phyloP scores from a whole-genome alignment of 1,140 invertebrate genomes.

The Drosophila bocki region DNA sequence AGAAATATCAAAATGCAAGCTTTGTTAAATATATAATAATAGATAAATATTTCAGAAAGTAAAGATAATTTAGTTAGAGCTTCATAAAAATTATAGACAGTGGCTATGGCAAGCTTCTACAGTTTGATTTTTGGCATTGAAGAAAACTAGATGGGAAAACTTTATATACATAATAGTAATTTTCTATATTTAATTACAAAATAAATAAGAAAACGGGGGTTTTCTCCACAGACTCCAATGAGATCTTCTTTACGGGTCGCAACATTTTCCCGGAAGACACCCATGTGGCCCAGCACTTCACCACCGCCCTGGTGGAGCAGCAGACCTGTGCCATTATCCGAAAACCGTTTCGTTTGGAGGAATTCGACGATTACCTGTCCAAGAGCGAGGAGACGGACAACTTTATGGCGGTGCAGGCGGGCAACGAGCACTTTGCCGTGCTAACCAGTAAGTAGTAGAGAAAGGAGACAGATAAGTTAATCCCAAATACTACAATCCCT shows the following conservation, averaged over 20 bases:
- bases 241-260: conserved; percentile 81
- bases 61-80: too few relatives aligned
- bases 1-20: too few relatives aligned
- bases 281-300: conserved; percentile 76
- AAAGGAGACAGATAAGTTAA: too few relatives aligned
- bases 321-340: conserved; percentile 70
- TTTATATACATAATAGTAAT: neutral
- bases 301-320: conserved; percentile 58
- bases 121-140: neutral
- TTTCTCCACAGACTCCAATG: conserved; percentile 74
- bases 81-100: too few relatives aligned
- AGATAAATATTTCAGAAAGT: too few relatives aligned
- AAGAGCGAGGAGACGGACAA: conserved; percentile 80
- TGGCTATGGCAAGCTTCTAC: too few relatives aligned
- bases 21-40: too few relatives aligned
- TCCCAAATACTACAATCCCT: neutral
- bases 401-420: conserved; percentile 73
- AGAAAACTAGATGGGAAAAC: too few relatives aligned
- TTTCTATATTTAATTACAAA: neutral
- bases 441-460: conserved; percentile 69
- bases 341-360: conserved; percentile 78
- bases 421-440: conserved; percentile 81
- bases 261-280: conserved; percentile 75
- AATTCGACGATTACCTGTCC: conserved; percentile 76
- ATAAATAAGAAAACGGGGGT: neutral